These are phyloP conservation scores for Capromys pilorides DNA, from an alignment of 2,797 vertebrate genomes.

Conservation along the genomic window DNA sequence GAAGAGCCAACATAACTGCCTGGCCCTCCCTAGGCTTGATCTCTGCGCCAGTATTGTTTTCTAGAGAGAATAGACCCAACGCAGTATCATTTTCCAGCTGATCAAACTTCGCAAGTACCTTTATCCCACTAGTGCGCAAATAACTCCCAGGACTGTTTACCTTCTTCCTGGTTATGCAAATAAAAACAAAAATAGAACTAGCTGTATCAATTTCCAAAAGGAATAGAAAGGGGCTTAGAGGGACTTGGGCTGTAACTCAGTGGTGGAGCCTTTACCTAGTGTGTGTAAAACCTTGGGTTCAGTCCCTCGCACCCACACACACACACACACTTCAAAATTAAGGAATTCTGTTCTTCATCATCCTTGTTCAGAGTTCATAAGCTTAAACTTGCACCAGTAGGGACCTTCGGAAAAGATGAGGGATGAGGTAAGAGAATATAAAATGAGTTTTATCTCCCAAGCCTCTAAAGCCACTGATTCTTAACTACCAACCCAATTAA, in stretches of 20 bases:
- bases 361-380: neutral
- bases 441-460: constrained; percentile 19
- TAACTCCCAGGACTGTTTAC: neutral
- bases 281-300: neutral
- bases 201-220: constrained; percentile 17
- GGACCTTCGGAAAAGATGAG: constrained; percentile 8
- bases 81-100: neutral
- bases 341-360: neutral
- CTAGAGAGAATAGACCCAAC: neutral
- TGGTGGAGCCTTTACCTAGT: neutral
- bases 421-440: neutral
- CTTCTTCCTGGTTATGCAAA: neutral
- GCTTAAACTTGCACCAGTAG: neutral
- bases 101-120: neutral
- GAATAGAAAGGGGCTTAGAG: neutral
- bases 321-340: neutral
- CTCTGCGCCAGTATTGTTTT: neutral
- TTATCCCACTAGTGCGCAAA: neutral
- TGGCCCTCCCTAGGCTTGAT: neutral
- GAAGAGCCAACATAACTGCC: neutral
- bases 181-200: neutral
- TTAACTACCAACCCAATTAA: neutral
- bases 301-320: neutral
- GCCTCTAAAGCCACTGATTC: constrained; percentile 34
- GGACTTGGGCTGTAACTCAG: neutral